A percentile compares a stretch with the other conserved stretches of the same genome.
phyloP scores from a whole-genome alignment of 2,888 invertebrate species.

The Galeopsomyia nigrocyanea region DNA sequence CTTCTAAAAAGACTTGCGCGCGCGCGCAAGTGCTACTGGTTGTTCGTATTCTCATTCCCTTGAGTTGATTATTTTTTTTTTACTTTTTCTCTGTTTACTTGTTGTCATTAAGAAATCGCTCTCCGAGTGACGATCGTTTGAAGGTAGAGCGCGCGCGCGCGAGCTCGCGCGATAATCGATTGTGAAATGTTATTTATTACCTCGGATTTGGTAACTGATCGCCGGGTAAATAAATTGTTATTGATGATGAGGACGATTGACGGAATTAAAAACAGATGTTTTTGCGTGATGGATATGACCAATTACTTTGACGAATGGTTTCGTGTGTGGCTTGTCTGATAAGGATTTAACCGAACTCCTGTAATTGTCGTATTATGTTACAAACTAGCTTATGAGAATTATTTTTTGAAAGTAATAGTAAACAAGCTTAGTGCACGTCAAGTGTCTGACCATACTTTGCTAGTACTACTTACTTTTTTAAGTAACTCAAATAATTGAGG shows the following conservation, averaged over 20 bases:
- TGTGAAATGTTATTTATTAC: constrained; percentile 24
- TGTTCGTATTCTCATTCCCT: neutral
- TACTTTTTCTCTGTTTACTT: neutral
- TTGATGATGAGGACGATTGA: constrained; percentile 2
- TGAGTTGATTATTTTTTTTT: neutral
- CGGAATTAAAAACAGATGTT: neutral
- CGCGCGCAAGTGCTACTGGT: neutral
- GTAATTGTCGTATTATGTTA: too few species aligned
- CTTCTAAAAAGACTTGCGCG: too few species aligned
- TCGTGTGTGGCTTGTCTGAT: too few species aligned
- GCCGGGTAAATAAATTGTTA: constrained; percentile 6
- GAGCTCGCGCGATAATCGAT: constrained; percentile 2
- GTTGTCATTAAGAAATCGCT: neutral
- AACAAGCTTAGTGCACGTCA: too few species aligned
- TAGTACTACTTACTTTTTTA: too few species aligned
- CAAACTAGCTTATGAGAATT: too few species aligned
- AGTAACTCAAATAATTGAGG: too few species aligned
- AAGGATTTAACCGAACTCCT: too few species aligned
- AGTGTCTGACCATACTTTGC: too few species aligned
- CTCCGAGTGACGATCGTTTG: neutral
- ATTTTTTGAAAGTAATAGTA: too few species aligned
- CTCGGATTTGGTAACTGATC: constrained; percentile 9
- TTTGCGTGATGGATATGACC: neutral
- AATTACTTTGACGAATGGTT: neutral
- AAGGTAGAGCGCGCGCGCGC: too few species aligned